Conservation (phyloP, 2,888 invertebrate species). For the Troides helena region DNA sequence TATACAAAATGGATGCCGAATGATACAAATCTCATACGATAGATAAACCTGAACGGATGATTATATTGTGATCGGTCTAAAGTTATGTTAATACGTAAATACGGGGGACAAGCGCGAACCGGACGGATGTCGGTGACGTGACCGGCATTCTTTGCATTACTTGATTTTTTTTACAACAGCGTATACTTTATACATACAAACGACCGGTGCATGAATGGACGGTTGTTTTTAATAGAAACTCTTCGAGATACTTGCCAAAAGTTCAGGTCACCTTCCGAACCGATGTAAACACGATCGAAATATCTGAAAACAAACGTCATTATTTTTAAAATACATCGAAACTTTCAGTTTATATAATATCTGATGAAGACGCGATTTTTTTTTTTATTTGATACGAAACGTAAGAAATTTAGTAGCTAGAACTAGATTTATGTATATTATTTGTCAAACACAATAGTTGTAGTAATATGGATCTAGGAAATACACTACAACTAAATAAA, state of each 20-base stretch:
- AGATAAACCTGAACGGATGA: neutral
- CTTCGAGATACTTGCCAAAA: constrained; percentile 45
- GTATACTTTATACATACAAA: constrained; percentile 17
- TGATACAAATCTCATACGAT: neutral
- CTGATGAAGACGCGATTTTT: too few species aligned
- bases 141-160: constrained; percentile 39
- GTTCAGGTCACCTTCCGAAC: constrained; percentile 45
- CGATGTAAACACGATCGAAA: constrained; percentile 37
- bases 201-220: constrained; percentile 29
- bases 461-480: too few species aligned
- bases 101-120: constrained; percentile 32
- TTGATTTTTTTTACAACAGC: constrained; percentile 22
- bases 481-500: too few species aligned
- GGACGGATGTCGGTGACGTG: constrained; percentile 51
- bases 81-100: constrained; percentile 13
- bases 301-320: constrained; percentile 46
- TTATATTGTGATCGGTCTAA: constrained; percentile 1
- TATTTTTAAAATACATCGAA: neutral
- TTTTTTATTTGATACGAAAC: too few species aligned
- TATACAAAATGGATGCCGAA: neutral
- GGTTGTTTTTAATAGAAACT: constrained; percentile 21
- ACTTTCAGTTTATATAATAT: too few species aligned
- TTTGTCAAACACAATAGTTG: too few species aligned
- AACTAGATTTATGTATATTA: too few species aligned
- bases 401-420: too few species aligned